Evolutionary conservation across 2,888 invertebrate species (phyloP), one percentile per base, ranked within the genome.

Genomic region (Agonum fuliginosum): DNA sequence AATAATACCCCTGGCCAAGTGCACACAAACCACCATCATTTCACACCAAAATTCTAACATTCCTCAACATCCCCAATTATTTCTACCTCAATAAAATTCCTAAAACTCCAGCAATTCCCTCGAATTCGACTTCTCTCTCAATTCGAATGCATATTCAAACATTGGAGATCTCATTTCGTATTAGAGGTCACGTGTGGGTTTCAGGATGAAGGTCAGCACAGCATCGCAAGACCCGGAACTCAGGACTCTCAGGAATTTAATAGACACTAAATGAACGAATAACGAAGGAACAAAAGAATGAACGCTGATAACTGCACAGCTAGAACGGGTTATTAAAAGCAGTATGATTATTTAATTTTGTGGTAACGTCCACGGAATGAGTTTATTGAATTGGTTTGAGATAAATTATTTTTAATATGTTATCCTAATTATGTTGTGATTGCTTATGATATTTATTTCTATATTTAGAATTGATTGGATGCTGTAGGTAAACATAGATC

Each of bases 221-320:
- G n/a, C n/a, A n/a, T n/a, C n/a, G n/a, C n/a, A n/a, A n/a, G n/a
- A n/a, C n/a, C n/a, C n/a, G n/a, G n/a, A n/a, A n/a, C n/a, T 30
- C 30, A 62, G 27, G 58, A 14, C 17, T 62, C 58, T 27, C 58
- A 62, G 58, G 58, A 62, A 62, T 62, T 62, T 62, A 62, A 62
- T 62, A 62, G 46, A 46, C 58, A 62, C 27, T 12, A 17, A 22
- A 30, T 19, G 30, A 46, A 62, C 30, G 30, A 8, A n/a, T n/a
- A n/a, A 30, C 30, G 30, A 30, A 30, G 30, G 4, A 30, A 30
- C 30, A 3, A 30, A 30, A 30, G 8, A 8, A n/a, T 5, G 30
- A 30, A 8, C 17, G 2, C 27, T 10, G 30, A 30, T 30, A 30
- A 62, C 46, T 46, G 46, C 14, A 30, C 3, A 30, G 30, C 30